Conservation (phyloP, 2,888 invertebrate genomes). For the Melanchra persicariae region DNA sequence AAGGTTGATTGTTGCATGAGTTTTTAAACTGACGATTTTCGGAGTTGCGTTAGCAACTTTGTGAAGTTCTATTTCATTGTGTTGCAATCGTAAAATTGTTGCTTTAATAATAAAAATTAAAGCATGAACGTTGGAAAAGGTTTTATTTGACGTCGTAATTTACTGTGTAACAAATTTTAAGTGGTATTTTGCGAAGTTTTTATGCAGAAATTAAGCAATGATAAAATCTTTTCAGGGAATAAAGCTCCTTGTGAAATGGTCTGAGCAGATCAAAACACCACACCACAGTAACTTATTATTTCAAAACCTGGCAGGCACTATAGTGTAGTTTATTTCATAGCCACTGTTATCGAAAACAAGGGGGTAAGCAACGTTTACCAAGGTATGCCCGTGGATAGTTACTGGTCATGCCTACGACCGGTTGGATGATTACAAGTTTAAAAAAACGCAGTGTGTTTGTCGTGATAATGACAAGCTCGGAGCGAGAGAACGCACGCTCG, state of each 20-base stretch:
- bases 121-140: conserved; percentile 51
- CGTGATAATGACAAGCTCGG: too few relatives aligned
- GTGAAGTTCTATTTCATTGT: conserved; percentile 51
- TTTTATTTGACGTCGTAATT: conserved; percentile 59
- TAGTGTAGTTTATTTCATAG: neutral
- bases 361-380: too few relatives aligned
- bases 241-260: neutral
- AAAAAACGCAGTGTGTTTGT: too few relatives aligned
- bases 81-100: conserved; percentile 67
- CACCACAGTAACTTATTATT: neutral
- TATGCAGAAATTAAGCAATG: neutral
- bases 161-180: conserved; percentile 53
- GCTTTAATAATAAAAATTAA: conserved; percentile 65
- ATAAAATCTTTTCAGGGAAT: too few relatives aligned
- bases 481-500: too few relatives aligned
- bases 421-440: too few relatives aligned
- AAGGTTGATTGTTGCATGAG: conserved; percentile 21
- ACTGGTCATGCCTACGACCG: too few relatives aligned
- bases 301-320: neutral
- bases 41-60: conserved; percentile 7
- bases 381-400: too few relatives aligned
- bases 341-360: neutral
- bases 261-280: neutral
- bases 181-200: conserved; percentile 21
- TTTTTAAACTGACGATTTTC: conserved; percentile 19